phyloP scores from a whole-genome alignment of 2,113 vertebrate genomes.

The Pluvialis apricaria region DNA sequence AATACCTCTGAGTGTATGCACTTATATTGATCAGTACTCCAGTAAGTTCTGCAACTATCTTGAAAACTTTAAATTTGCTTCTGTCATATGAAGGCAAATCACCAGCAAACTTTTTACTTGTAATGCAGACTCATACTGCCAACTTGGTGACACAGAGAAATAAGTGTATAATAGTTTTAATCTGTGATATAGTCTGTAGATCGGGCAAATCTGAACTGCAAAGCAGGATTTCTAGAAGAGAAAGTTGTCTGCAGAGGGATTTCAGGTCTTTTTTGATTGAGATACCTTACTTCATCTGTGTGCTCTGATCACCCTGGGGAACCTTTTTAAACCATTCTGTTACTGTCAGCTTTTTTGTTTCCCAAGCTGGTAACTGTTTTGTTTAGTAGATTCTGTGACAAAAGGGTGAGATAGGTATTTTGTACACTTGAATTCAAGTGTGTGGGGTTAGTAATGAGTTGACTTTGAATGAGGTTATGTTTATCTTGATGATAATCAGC shows the following conservation, averaged over 20 bases:
- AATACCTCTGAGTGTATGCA: background rate
- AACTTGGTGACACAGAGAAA: fast-evolving
- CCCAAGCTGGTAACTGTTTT: background rate
- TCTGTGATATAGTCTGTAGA: background rate
- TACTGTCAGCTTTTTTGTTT: background rate
- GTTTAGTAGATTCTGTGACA: background rate
- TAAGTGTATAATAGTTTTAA: background rate
- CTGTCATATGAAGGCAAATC: background rate
- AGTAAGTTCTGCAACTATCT: background rate
- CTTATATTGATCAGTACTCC: background rate
- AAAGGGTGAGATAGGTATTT: background rate
- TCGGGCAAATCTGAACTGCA: background rate
- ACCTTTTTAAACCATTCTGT: background rate
- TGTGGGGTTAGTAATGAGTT: background rate
- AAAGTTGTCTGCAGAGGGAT: background rate
- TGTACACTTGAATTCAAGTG: background rate
- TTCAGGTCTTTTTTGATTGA: background rate
- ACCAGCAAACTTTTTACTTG: background rate
- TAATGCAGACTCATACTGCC: background rate
- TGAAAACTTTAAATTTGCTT: background rate
- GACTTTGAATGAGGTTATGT: background rate
- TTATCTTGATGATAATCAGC: background rate
- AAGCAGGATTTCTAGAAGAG: background rate
- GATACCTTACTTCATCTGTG: background rate
- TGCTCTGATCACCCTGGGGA: background rate